Conservation (phyloP, 2,113 vertebrate species). For the Phaetusa simplex region DNA sequence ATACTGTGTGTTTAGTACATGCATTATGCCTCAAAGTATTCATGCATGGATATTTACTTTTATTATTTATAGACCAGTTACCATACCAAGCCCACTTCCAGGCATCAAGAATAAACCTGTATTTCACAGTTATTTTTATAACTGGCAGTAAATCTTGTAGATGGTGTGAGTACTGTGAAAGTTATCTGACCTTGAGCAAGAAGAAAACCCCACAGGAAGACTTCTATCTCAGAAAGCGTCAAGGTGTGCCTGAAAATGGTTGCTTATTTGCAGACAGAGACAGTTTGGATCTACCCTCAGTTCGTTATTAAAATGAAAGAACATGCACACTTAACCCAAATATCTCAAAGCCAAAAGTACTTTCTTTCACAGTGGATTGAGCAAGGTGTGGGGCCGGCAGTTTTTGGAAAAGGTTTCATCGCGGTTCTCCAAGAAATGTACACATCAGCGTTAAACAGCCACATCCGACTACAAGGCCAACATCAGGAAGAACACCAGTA, state of each 20-base stretch:
- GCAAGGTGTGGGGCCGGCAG: neutral
- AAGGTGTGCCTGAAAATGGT: neutral
- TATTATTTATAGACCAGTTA: slow-evolving; percentile 57
- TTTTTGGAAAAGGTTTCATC: neutral
- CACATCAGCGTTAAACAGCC: neutral
- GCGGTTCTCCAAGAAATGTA: neutral
- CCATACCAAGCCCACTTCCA: slow-evolving; percentile 24
- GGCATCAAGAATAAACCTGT: slow-evolving; percentile 39
- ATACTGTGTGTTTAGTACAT: slow-evolving; percentile 39
- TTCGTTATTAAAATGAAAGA: neutral
- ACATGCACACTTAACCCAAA: neutral
- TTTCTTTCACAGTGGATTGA: neutral
- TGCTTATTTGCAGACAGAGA: neutral
- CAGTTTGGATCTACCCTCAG: neutral
- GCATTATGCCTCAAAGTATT: slow-evolving; percentile 33
- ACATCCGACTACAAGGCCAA: neutral
- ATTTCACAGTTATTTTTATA: slow-evolving; percentile 61
- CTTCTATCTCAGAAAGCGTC: neutral
- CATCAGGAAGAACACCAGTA: neutral
- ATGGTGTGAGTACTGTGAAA: slow-evolving; percentile 33
- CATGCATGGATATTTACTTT: slow-evolving; percentile 61
- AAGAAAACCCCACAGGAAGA: neutral
- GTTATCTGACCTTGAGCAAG: slow-evolving; percentile 54
- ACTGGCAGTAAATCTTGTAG: slow-evolving; percentile 45
- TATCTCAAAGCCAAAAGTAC: neutral